Base-by-base conservation (phyloP, 2,888 invertebrate genomes). In the Cryptus viduatorius region DNA sequence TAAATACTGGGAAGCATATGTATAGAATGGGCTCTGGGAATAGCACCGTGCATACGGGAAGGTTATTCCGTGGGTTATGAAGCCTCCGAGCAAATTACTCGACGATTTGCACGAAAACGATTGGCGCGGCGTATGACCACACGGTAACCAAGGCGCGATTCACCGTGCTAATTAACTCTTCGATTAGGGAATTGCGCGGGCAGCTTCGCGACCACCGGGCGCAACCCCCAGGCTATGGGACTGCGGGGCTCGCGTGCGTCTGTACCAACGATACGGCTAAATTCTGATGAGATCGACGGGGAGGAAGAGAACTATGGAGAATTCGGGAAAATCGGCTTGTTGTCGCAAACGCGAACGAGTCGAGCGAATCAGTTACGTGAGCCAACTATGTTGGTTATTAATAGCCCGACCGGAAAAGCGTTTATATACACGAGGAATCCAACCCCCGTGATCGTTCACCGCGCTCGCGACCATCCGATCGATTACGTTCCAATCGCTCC, bases 141-240 rank as follows among this genome's bases (percentile, higher is more conserved):
- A 48, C 48, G 29, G 71, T 16, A 65, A 24, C 59, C 68, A 37
- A 14, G 67, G 61, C 72, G 67, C 77, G 73, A 59, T 69, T 82
- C 86, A 37, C 65, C 68, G 83, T 79, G 86, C 89, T 88, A 90
- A 90, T 90, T 89, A 89, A 88, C 86, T 87, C 86, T 79, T 86
- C 86, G 84, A 87, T 88, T 87, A 85, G 84, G 82, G 84, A 87
- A 85, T 87, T 76, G 77, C 81, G 76, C 48, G 53, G 44, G 73
- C 59, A 56, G 64, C 48, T 78, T 65, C 78, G 79, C 83, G 81
- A 82, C 82, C 87, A 80, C 80, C 77, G 50, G 19, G 37, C 48
- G 71, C 37, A 37, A 37, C 37, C 67, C 80, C 59, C 46, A 53
- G 73, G 65, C 72, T 65, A 72, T 65, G 79, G 50, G 50, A 65